Evolutionary conservation across 1,140 invertebrate species (phyloP).

Genomic region (Ceratosolen fusciceps): DNA sequence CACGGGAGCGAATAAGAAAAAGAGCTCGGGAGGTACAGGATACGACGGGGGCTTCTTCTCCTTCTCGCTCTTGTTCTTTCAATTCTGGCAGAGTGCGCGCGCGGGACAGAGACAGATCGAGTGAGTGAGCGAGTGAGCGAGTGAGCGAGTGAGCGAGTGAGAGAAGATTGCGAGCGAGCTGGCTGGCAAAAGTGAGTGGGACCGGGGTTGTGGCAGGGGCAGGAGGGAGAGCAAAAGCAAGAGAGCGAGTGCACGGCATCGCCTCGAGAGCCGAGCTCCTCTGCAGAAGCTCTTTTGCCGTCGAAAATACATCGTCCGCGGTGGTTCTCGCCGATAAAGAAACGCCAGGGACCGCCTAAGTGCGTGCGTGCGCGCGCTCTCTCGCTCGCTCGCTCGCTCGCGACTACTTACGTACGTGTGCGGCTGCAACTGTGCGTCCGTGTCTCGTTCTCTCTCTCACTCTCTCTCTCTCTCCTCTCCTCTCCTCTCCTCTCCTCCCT

Average conservation of each 20-base stretch:
- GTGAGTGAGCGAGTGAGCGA: neutral
- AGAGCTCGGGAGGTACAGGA: too few relatives aligned
- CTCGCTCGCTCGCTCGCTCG: too few relatives aligned
- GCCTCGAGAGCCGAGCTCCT: neutral
- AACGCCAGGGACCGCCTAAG: neutral
- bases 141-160: neutral
- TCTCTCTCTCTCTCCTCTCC: too few relatives aligned
- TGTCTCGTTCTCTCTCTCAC: too few relatives aligned
- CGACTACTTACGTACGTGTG: neutral
- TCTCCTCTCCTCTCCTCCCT: too few relatives aligned
- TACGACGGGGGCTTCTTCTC: too few relatives aligned
- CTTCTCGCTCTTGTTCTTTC: too few relatives aligned
- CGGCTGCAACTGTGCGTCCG: too few relatives aligned
- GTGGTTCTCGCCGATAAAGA: neutral
- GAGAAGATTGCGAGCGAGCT: neutral
- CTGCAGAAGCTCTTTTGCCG: neutral
- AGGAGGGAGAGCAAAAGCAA: neutral
- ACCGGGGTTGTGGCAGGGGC: neutral
- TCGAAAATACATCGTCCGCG: slow-evolving; percentile 7
- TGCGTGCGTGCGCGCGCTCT: too few relatives aligned
- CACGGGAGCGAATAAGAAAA: neutral
- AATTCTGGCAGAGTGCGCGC: too few relatives aligned
- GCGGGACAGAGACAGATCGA: too few relatives aligned
- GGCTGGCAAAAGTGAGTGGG: slow-evolving; percentile 4
- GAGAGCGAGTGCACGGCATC: neutral